These are phyloP conservation scores for Diarsia mendica DNA, from an alignment of 2,888 invertebrate genomes.

Conservation along the genomic window DNA sequence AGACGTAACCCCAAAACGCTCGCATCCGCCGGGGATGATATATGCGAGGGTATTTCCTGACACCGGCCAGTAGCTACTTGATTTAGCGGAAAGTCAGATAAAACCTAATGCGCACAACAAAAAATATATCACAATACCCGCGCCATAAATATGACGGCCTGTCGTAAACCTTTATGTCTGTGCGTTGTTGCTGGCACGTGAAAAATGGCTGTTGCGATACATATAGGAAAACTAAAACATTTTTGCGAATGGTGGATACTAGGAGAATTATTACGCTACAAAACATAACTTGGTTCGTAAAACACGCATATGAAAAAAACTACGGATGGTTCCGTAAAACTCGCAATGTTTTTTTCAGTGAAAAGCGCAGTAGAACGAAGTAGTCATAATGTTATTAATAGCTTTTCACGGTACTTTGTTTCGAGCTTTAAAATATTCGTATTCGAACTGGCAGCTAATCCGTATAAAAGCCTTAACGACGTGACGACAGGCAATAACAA, in stretches of 20 bases:
- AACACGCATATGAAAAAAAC: slow-evolving; percentile 64
- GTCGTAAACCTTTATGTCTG: slow-evolving; percentile 90
- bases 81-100: slow-evolving; percentile 91
- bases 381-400: slow-evolving; percentile 37
- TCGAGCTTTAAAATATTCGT: slow-evolving; percentile 58
- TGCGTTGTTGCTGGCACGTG: slow-evolving; percentile 88
- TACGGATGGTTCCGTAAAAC: slow-evolving; percentile 43
- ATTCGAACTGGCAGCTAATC: slow-evolving; percentile 63
- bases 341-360: slow-evolving; percentile 44
- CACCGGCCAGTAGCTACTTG: slow-evolving; percentile 90
- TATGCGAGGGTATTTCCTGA: slow-evolving; percentile 89
- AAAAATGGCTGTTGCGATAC: slow-evolving; percentile 87
- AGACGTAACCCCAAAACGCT: slow-evolving; percentile 87
- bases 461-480: slow-evolving; percentile 72
- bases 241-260: slow-evolving; percentile 71
- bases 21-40: slow-evolving; percentile 87
- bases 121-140: slow-evolving; percentile 90
- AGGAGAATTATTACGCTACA: slow-evolving; percentile 70
- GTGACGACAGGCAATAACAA: slow-evolving; percentile 79
- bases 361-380: slow-evolving; percentile 21
- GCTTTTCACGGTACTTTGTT: slow-evolving; percentile 18
- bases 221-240: slow-evolving; percentile 75
- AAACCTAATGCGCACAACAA: slow-evolving; percentile 90
- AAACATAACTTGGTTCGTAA: slow-evolving; percentile 73
- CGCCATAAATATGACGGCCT: slow-evolving; percentile 90